Percentiles rank a stretch among this genome's conserved stretches.
Evolutionary conservation across 2,888 invertebrate genomes (phyloP).

Genomic region (Pteria penguin): DNA sequence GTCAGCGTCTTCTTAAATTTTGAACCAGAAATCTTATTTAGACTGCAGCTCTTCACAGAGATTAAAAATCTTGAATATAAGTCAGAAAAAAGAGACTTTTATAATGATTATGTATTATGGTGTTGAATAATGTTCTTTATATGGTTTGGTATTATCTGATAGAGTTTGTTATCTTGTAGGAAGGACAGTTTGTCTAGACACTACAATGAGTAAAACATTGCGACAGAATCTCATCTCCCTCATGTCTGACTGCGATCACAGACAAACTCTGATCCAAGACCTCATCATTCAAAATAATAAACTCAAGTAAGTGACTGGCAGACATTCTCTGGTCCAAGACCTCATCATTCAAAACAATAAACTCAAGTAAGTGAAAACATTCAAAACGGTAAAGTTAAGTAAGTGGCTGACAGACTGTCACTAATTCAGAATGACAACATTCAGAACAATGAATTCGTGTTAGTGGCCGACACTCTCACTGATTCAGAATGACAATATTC

Average conservation of each 20-base stretch:
- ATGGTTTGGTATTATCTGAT: no score
- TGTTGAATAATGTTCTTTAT: no score
- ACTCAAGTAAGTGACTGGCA: slow-evolving; percentile 63
- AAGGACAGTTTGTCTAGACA: slow-evolving; percentile 57
- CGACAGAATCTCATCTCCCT: slow-evolving; percentile 63
- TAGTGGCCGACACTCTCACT: no score
- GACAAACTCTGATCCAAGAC: slow-evolving; percentile 73
- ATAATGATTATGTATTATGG: no score
- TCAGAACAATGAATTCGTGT: not conserved
- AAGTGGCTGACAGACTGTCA: no score
- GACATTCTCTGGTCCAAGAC: no score
- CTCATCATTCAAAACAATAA: not conserved
- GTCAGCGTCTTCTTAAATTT: no score
- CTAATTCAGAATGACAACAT: not conserved
- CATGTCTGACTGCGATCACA: slow-evolving; percentile 70
- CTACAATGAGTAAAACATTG: slow-evolving; percentile 46
- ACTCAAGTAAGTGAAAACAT: not conserved
- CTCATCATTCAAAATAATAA: slow-evolving; percentile 71
- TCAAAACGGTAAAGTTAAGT: not conserved
- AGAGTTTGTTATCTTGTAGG: no score
- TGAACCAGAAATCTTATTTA: no score
- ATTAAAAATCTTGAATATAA: no score
- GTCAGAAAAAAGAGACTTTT: no score
- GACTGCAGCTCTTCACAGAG: no score
- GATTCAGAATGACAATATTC: not conserved